A percentile compares a stretch with the other conserved stretches of the same genome.
Evolutionary conservation across 1,140 invertebrate species (phyloP).

Genomic region (Hypsibius dujardini): DNA sequence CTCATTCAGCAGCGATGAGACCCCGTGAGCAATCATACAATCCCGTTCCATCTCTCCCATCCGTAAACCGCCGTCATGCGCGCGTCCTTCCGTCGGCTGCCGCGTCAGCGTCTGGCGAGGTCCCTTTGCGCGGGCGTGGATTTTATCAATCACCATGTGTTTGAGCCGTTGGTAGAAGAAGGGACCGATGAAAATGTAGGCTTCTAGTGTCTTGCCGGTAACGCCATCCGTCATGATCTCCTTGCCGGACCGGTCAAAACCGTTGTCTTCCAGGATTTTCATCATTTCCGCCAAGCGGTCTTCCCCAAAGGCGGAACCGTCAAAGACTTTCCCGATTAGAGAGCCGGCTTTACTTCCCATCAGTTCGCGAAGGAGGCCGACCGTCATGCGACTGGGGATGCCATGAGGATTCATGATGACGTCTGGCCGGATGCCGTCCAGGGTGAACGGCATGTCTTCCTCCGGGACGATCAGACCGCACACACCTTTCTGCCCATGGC

Average conservation of each 20-base stretch:
- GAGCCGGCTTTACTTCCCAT: conserved; percentile 85
- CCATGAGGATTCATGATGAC: conserved; percentile 88
- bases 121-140: conserved; percentile 86
- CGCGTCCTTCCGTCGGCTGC: conserved; percentile 92
- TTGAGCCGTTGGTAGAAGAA: conserved; percentile 93
- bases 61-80: conserved; percentile 86
- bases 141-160: conserved; percentile 99
- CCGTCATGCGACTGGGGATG: conserved; percentile 97
- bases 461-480: conserved; percentile 83
- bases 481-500: conserved; percentile 95
- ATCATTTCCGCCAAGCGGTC: conserved; percentile 47
- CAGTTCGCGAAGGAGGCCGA: conserved; percentile 91
- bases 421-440: conserved; percentile 84
- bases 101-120: conserved; percentile 79
- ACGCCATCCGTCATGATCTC: conserved; percentile 91
- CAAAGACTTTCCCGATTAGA: conserved; percentile 79
- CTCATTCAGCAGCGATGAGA: conserved; percentile 70
- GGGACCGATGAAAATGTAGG: conserved; percentile 25
- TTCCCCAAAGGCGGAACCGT: conserved; percentile 77
- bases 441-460: conserved; percentile 95
- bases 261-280: conserved; percentile 61
- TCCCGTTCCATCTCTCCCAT: conserved; percentile 98
- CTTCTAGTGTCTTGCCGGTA: conserved; percentile 45
- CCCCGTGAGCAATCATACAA: conserved; percentile 94
- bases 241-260: conserved; percentile 95